phyloP scores from a whole-genome alignment of 2,888 invertebrate genomes.

The Trypoxylon attenuatum region DNA sequence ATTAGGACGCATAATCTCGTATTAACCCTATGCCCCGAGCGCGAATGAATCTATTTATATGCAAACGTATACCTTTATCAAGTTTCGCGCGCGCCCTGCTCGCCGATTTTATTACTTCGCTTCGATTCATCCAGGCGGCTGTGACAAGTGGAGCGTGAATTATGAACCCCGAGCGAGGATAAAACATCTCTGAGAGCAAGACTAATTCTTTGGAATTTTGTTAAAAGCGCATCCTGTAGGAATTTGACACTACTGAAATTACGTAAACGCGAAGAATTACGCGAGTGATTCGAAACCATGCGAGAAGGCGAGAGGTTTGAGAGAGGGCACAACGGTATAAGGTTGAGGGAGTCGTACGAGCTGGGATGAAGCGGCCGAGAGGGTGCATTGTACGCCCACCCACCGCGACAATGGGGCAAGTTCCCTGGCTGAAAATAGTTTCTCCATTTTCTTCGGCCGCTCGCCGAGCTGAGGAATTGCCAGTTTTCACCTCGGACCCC shows the following conservation, averaged over 20 bases:
- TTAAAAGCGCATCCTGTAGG: neutral
- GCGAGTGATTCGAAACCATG: slow-evolving; percentile 5
- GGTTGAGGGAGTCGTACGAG: too few species aligned
- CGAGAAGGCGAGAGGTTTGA: neutral
- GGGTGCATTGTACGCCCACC: slow-evolving; percentile 38
- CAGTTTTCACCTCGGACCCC: slow-evolving; percentile 51
- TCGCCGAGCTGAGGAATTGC: slow-evolving; percentile 56
- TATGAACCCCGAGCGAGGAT: neutral
- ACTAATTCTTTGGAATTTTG: neutral
- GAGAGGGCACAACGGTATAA: slow-evolving; percentile 8
- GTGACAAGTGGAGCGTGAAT: neutral
- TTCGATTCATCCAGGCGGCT: slow-evolving; percentile 32
- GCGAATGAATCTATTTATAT: slow-evolving; percentile 33
- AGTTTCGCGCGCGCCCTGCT: slow-evolving; percentile 16
- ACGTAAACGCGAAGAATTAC: neutral
- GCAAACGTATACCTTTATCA: slow-evolving; percentile 29
- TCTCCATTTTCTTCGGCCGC: slow-evolving; percentile 59
- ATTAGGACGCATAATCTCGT: slow-evolving; percentile 19
- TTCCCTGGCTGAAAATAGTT: slow-evolving; percentile 59
- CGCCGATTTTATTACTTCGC: slow-evolving; percentile 33
- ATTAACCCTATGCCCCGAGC: slow-evolving; percentile 14
- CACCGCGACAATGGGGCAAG: slow-evolving; percentile 42
- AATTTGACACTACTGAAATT: too few species aligned
- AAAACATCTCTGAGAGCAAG: neutral
- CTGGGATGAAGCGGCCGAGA: slow-evolving; percentile 31